These are phyloP conservation scores for Corydoras maculifer DNA, from an alignment of 2,113 vertebrate species.

Conservation along the genomic window DNA sequence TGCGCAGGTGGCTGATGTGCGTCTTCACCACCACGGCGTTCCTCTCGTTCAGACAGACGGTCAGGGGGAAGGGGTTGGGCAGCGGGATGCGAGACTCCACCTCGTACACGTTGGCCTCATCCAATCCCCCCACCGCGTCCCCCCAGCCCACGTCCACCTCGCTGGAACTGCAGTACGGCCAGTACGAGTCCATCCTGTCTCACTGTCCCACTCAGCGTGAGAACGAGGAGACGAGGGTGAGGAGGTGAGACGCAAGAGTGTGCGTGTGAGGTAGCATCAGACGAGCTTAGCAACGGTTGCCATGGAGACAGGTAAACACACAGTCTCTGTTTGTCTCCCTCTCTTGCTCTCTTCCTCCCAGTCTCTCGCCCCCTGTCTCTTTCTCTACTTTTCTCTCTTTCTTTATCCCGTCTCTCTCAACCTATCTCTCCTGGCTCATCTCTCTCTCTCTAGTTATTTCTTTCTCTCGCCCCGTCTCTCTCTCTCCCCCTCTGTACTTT, in stretches of 20 bases:
- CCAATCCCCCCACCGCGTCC: slow-evolving; percentile 23
- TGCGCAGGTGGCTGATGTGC: slow-evolving; percentile 80
- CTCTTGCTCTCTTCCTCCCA: too few relatives aligned
- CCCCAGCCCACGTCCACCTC: slow-evolving; percentile 71
- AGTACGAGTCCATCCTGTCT: slow-evolving; percentile 81
- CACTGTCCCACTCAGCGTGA: slow-evolving; percentile 3
- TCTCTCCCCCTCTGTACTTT: neutral
- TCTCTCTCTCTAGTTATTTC: too few relatives aligned
- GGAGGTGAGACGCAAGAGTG: neutral
- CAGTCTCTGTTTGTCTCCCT: slow-evolving; percentile 8
- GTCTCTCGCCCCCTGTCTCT: too few relatives aligned
- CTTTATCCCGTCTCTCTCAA: neutral
- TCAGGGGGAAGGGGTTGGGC: slow-evolving; percentile 80
- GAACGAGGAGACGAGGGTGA: neutral
- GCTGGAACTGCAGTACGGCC: slow-evolving; percentile 71
- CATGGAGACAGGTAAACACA: slow-evolving; percentile 54
- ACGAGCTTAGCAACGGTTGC: slow-evolving; percentile 53
- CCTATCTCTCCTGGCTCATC: neutral
- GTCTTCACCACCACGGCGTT: slow-evolving; percentile 88
- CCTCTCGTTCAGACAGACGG: slow-evolving; percentile 72
- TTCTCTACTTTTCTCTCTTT: neutral
- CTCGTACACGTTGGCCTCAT: slow-evolving; percentile 81
- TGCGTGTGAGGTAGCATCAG: slow-evolving; percentile 3
- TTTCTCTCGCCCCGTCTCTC: too few relatives aligned
- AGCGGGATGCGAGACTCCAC: slow-evolving; percentile 89